Percentiles rank a stretch among this genome's conserved stretches.
Evolutionary conservation across 2,797 vertebrate species (phyloP).

Genomic region (Alca torda): DNA sequence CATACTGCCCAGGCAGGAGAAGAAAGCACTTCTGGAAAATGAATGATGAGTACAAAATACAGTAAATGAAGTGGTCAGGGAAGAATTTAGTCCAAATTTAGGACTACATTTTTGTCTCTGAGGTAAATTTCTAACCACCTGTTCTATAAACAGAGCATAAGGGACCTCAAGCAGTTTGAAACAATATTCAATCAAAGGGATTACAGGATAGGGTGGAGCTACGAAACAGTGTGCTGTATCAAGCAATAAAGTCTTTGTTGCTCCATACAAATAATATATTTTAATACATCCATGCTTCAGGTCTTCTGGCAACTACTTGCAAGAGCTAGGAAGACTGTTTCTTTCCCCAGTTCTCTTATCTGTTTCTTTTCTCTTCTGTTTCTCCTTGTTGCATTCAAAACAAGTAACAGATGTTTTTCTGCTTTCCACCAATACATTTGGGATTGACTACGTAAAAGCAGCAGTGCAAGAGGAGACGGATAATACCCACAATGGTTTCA

Average conservation of each 20-base stretch:
- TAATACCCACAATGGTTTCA: background rate
- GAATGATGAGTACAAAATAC: background rate
- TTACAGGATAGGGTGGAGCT: background rate
- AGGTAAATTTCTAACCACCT: background rate
- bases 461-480: background rate
- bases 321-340: background rate
- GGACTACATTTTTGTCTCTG: background rate
- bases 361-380: background rate
- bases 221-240: background rate
- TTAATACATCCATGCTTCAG: background rate
- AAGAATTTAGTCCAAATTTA: background rate
- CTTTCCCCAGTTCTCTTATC: background rate
- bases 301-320: background rate
- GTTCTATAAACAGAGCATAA: background rate
- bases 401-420: background rate
- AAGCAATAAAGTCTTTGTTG: background rate
- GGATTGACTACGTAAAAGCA: background rate
- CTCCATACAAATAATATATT: background rate
- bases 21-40: background rate
- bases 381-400: background rate
- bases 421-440: background rate
- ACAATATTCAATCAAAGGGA: background rate
- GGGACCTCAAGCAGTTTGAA: background rate
- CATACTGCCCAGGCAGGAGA: background rate
- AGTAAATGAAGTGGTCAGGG: background rate